Evolutionary conservation across 2,797 vertebrate genomes (phyloP).

Genomic region (Monodelphis domestica): DNA sequence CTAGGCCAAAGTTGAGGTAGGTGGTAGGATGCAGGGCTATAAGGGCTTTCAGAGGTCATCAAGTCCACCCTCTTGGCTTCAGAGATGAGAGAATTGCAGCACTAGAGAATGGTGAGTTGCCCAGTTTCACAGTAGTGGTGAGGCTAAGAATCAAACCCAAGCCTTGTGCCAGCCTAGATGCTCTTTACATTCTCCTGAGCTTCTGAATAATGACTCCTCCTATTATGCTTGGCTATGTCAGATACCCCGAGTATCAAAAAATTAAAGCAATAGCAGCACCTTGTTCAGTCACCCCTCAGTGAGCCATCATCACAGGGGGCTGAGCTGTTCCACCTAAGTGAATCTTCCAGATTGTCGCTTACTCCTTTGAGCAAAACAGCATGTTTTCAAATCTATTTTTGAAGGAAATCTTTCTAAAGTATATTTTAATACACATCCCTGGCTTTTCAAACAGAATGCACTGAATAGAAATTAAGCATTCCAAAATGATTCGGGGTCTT

Average conservation of each 20-base stretch:
- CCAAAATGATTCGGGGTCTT: background rate
- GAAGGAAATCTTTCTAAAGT: background rate
- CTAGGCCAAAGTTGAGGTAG: background rate
- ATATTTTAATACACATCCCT: background rate
- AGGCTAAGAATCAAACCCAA: background rate
- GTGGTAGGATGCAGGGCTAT: background rate
- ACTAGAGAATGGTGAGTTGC: background rate
- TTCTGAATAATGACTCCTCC: accelerated
- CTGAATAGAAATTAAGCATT: slow-evolving; percentile 6
- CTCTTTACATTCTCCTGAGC: background rate
- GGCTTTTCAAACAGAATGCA: background rate
- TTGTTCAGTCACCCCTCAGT: background rate
- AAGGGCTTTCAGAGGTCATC: background rate
- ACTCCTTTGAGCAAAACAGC: background rate
- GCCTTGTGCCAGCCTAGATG: background rate
- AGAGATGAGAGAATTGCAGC: slow-evolving; percentile 11
- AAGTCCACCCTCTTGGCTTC: background rate
- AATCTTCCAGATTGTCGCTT: slow-evolving; percentile 13
- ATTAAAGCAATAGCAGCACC: slow-evolving; percentile 8
- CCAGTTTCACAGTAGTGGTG: background rate
- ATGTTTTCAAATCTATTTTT: background rate
- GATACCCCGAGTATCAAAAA: background rate
- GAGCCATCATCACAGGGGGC: slow-evolving; percentile 13
- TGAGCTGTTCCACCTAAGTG: background rate
- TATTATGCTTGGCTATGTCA: background rate